Conservation (phyloP, 2,888 invertebrate species). For the Drosophila quinaria region DNA sequence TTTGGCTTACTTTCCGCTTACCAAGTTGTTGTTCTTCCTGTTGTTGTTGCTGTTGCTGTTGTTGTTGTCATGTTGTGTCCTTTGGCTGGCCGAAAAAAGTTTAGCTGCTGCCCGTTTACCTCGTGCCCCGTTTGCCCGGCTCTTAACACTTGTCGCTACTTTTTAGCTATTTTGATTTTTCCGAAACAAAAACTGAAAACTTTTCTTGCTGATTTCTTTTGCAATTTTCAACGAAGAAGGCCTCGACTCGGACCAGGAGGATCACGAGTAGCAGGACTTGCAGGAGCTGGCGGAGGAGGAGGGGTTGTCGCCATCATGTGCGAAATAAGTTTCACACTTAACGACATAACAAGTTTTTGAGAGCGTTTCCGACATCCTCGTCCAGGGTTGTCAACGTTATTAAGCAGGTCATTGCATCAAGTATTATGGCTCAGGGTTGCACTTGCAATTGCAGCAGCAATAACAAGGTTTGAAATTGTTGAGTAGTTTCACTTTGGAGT, state of each 20-base stretch:
- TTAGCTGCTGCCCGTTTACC: constrained; percentile 41
- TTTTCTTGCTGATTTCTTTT: constrained; percentile 81
- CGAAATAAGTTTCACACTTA: constrained; percentile 82
- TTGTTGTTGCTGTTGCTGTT: constrained; percentile 38
- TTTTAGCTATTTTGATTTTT: constrained; percentile 81
- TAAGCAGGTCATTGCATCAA: constrained; percentile 68
- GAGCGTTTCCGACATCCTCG: constrained; percentile 50
- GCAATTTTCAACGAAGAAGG: constrained; percentile 64
- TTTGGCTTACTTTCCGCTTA: constrained; percentile 61
- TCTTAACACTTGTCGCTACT: constrained; percentile 78
- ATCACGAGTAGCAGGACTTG: neutral
- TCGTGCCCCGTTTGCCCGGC: constrained; percentile 8
- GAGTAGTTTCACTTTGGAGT: neutral
- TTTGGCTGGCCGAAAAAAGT: constrained; percentile 51
- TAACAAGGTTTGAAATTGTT: too few species aligned
- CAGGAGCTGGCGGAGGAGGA: constrained; percentile 3
- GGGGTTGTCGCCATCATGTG: constrained; percentile 71
- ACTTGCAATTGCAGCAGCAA: constrained; percentile 1
- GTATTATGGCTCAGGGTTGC: constrained; percentile 34
- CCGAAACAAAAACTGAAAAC: constrained; percentile 75
- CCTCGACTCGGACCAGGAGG: constrained; percentile 3
- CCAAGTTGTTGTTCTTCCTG: constrained; percentile 18
- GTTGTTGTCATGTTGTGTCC: constrained; percentile 30
- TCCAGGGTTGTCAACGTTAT: constrained; percentile 67
- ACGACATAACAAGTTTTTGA: constrained; percentile 80